These are phyloP conservation scores for Coilia nasus DNA, from an alignment of 2,797 vertebrate genomes.

Conservation along the genomic window DNA sequence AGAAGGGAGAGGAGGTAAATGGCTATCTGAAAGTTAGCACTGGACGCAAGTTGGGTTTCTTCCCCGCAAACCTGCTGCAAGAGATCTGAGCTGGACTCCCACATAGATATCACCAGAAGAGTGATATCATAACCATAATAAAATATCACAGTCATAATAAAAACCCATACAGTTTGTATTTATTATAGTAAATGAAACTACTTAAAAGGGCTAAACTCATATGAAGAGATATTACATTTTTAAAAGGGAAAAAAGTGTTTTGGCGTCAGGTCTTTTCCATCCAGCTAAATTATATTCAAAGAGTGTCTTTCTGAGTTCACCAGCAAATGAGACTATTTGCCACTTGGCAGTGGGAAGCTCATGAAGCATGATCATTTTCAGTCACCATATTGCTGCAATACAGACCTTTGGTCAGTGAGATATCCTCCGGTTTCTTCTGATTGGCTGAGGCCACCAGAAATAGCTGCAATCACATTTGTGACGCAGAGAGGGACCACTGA, in stretches of 20 bases:
- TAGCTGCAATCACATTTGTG: constrained; percentile 20
- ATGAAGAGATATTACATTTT: neutral
- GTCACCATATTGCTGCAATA: constrained; percentile 2
- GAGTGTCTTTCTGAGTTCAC: neutral
- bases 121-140: too few relatives aligned
- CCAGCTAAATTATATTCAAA: neutral
- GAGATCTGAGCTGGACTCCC: constrained; percentile 79
- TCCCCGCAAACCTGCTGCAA: constrained; percentile 85
- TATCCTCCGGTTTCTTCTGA: constrained; percentile 14
- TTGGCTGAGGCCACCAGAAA: neutral
- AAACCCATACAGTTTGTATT: neutral
- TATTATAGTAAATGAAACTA: neutral
- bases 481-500: constrained; percentile 20
- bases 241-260: neutral
- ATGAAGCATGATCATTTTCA: constrained; percentile 10
- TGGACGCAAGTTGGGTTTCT: constrained; percentile 91
- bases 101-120: neutral
- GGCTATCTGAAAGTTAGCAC: constrained; percentile 93
- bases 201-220: neutral
- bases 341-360: neutral
- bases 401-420: neutral
- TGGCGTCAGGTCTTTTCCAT: neutral
- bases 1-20: constrained; percentile 91
- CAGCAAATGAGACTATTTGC: neutral
- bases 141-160: too few relatives aligned